Base-by-base conservation (phyloP, 1,140 invertebrate species). In the Temnothorax curvispinosus region DNA sequence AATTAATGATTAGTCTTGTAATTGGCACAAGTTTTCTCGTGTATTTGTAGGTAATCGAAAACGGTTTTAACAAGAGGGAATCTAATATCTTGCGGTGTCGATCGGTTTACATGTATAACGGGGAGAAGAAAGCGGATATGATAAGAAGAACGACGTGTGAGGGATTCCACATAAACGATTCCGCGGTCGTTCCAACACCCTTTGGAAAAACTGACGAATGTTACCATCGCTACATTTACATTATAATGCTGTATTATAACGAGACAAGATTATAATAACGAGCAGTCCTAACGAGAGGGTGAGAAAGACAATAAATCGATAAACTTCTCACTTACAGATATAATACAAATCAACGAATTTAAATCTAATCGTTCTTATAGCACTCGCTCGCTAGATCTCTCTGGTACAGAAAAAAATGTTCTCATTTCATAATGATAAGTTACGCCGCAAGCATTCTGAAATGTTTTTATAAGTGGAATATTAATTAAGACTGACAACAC, bases 1-100 rank as follows among this genome's bases (percentile, higher is more conserved):
- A 27, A 84, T 84, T 75, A 60, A 44, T 75, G 69, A 84, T 84
- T 84, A 84, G 69, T 84, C 77, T 81, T 71, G 35, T 84, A 84
- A 84, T 84, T 84, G 80, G 80, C 80, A 84, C 77, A 80, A 80
- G 62, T 67, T 80, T 54, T 80, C 41, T 84, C 69, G 8, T 44
- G 69, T 82, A 60, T 74, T 44, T 58, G 18, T 75, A 84, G 18
- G 11, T 44, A 38, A 60, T 84, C 69, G 38, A 60, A 27, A 27
- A 60, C 47, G n/a, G 58, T 35, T 82, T 60, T 44, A 50, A 74
- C 27, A 58, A 21, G 35, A 56, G 54, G 44, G 15, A n/a, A 32
- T 11, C 11, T 15, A 82, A 41, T 74, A 47, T 13, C 41, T 82
- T 11, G 15, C 18, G 27, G 32, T 58, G 13, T 81, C n/a, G 27